Conservation (phyloP, 2,888 invertebrate genomes). For the Ditula angustiorana region DNA sequence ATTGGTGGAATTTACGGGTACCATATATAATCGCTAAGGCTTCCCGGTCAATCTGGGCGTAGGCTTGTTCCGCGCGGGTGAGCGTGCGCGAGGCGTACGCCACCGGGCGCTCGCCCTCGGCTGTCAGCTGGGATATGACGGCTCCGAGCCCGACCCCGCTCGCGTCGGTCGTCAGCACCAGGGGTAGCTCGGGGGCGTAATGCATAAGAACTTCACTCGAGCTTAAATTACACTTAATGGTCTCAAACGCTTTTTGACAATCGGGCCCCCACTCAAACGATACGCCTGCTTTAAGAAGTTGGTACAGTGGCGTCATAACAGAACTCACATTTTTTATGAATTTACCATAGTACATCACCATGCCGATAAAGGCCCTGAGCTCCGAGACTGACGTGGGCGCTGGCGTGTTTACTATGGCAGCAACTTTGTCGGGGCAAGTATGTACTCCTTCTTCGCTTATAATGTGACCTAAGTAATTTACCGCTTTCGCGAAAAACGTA, state of each 20-base stretch:
- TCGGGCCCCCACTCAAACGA: neutral
- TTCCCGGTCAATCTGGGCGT: neutral
- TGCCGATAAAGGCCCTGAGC: neutral
- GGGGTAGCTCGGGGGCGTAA: slow-evolving; percentile 7
- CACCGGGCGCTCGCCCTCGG: slow-evolving; percentile 13
- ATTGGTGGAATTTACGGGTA: slow-evolving; percentile 9
- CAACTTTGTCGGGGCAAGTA: slow-evolving; percentile 16
- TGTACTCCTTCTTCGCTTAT: slow-evolving; percentile 19
- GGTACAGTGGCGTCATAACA: neutral
- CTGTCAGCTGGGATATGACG: slow-evolving; percentile 14
- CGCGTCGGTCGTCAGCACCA: slow-evolving; percentile 6
- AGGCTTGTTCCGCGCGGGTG: neutral
- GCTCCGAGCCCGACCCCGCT: slow-evolving; percentile 16
- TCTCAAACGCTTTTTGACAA: neutral
- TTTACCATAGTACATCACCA: neutral
- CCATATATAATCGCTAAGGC: neutral
- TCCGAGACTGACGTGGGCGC: neutral
- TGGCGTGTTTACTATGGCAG: slow-evolving; percentile 5
- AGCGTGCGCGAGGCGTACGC: slow-evolving; percentile 32
- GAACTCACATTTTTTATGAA: neutral
- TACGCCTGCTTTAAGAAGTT: neutral
- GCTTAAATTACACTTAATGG: slow-evolving; percentile 1
- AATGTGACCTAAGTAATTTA: slow-evolving; percentile 29
- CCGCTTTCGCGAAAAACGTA: slow-evolving; percentile 21
- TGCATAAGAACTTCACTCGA: slow-evolving; percentile 20